Conservation (phyloP, 2,888 invertebrate genomes). For the Tetrapedia diversipes region DNA sequence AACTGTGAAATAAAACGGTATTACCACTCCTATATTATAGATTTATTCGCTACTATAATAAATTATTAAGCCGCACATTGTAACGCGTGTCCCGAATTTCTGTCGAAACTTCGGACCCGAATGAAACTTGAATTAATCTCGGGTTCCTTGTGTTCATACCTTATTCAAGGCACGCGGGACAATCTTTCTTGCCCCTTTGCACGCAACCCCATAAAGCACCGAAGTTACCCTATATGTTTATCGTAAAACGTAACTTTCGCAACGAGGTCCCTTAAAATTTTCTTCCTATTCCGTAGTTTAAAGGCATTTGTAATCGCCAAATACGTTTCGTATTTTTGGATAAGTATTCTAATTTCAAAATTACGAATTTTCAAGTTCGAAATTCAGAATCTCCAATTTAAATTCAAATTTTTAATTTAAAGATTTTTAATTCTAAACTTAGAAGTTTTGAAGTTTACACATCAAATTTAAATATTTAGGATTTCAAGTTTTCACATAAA, state of each 20-base stretch:
- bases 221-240: not conserved
- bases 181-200: constrained; percentile 13
- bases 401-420: no score
- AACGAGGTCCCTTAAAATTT: not conserved
- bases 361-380: not conserved
- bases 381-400: not conserved
- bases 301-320: no score
- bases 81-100: constrained; percentile 7
- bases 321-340: no score
- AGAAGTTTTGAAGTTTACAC: no score
- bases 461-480: no score
- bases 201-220: constrained; percentile 6
- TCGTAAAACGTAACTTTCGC: not conserved
- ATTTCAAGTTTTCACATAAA: no score
- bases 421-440: no score
- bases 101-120: not conserved
- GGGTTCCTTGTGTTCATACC: not conserved
- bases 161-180: constrained; percentile 24
- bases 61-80: not conserved
- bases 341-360: no score
- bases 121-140: constrained; percentile 37
- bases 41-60: not conserved
- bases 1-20: constrained; percentile 9
- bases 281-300: not conserved
- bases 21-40: not conserved